Base-by-base conservation (phyloP, 2,888 invertebrate species). In the Gari tellinella region DNA sequence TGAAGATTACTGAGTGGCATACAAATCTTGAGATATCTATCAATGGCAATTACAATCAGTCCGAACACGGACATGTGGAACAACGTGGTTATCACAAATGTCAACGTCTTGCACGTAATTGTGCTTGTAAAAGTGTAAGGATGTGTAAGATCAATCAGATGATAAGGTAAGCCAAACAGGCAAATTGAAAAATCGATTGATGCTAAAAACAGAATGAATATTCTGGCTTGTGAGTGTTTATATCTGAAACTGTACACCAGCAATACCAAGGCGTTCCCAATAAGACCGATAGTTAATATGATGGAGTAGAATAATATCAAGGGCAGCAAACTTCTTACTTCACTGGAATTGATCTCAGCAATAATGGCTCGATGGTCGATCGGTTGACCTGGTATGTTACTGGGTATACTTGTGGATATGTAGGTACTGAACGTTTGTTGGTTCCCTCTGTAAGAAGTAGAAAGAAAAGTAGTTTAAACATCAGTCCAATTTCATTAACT, bases 11-110 rank as follows among this genome's bases (percentile, higher is more conserved):
- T 64, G 4, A 88, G 68, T 3, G 87, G 89, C 48, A 65, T 72
- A 51, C 89, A 86, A 15, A 89, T 84, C 52, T 88, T 88, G 19
- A 80, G 60, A 66, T 84, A 88, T n/a, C 89, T 60, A 60, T 88
- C 88, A 2, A 85, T 60, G 0, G 86, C 77, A 43, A 88, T 85
- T 0, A 85, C 82, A 4, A 85, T 79, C 15, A 86, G 57, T 7
- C 82, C 80, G 41, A 85, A 73, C 14, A 81, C 81, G 1, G 86
- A 86, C 45, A 72, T 79, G 31, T 83, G 63, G 10, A 84, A 77
- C 8, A 81, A 56, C 14, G 82, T 67, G 0, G 78, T 55, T 15
- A 84, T 74, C 12, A 82, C 55, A 53, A 80, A 83, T 12, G 85
- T 80, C 3, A 83, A 60, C 7, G 70, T 15, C 41, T 84, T 83